Conservation (phyloP, 2,113 vertebrate genomes). For the Sylvia atricapilla region DNA sequence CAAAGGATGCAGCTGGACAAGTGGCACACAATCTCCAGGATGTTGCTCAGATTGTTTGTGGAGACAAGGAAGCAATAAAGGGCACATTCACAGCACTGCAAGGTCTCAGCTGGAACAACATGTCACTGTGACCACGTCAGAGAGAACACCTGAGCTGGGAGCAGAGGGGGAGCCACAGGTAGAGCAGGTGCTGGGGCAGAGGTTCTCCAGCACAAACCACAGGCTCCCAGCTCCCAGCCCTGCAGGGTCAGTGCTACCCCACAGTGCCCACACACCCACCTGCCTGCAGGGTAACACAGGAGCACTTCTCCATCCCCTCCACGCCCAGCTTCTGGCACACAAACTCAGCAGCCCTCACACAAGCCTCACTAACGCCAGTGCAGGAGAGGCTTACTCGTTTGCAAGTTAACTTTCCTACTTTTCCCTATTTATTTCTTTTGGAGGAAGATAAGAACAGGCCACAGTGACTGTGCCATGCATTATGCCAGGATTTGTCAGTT, state of each 20-base stretch:
- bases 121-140: background rate
- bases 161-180: background rate
- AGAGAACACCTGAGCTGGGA: background rate
- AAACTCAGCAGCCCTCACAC: background rate
- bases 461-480: background rate
- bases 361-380: background rate
- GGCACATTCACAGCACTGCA: background rate
- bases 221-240: rapidly evolving
- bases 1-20: background rate
- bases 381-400: background rate
- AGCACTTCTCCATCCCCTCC: background rate
- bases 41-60: background rate
- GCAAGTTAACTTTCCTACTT: background rate
- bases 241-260: background rate
- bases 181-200: background rate
- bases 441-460: background rate
- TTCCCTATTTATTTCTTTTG: background rate
- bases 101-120: background rate
- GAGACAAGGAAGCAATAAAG: background rate
- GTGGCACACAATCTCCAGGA: background rate
- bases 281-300: background rate
- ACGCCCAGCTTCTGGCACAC: background rate
- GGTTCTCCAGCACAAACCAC: background rate
- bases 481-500: constrained; percentile 38
- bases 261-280: background rate